Base-by-base conservation (phyloP, 1,140 invertebrate species). In the Diachasma alloeum region DNA sequence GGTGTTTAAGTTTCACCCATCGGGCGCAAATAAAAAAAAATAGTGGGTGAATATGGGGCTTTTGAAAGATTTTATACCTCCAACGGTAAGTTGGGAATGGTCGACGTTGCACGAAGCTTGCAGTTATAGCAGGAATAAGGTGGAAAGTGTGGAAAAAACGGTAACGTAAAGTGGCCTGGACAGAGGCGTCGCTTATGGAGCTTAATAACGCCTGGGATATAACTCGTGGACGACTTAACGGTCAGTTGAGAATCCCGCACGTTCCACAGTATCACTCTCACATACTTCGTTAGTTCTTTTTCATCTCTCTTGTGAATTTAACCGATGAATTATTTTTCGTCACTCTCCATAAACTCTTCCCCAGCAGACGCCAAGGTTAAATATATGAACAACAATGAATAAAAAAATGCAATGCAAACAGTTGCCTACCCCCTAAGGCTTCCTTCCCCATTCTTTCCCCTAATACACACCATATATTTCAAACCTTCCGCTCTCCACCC, bases 61-160 rank as follows among this genome's bases (percentile, higher is more conserved):
- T 63, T 26, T 63, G 4, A 63, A 31, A 63, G 37, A 76, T 77
- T 77, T 77, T 77, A 46, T 77, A 72, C 42, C 22, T 24, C 71
- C 59, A 24, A 24, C 39, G 59, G 48, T 53, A 42, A 67, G 69
- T 66, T 72, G 24, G 66, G 4, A 48, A 67, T 70, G 75, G 75
- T 63, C 39, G 46, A 72, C 44, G 53, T 26, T 75, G 36, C 42
- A 75, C 56, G 53, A 53, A 46, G 39, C 36, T 53, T 31, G 17
- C 46, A 36, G 67, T 59, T 69, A 48, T 68, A 36, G 24, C 22
- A 26, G 59, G 24, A 63, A 26, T 17, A 63, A 24, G 19, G 59
- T 26, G 59, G 59, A 15, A 63, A 63, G 24, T 63, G 59, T 10
- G 24, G 19, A 63, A 63, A 26, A 63, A 63, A 63, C 19, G 24